Conservation (phyloP, 2,888 invertebrate species). For the Heterodera filipjevi region DNA sequence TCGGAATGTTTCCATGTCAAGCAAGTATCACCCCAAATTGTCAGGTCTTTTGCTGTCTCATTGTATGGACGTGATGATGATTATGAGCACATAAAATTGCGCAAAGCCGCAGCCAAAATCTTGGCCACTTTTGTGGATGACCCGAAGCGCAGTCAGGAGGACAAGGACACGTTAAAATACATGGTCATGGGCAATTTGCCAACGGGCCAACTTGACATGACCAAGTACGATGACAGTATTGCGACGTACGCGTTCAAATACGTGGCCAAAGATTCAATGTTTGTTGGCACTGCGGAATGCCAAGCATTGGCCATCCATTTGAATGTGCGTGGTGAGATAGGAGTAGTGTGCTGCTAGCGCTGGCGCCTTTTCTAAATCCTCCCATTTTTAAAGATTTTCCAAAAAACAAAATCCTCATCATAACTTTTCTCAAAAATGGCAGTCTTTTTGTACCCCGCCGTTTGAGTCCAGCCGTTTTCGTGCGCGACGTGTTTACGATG, state of each 20-base stretch:
- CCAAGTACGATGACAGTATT: not conserved
- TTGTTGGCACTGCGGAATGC: not conserved
- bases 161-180: not conserved
- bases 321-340: not conserved
- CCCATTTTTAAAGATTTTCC: no score
- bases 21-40: no score
- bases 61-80: not conserved
- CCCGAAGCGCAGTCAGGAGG: not conserved
- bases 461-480: no score
- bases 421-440: no score
- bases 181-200: not conserved
- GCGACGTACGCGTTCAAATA: not conserved
- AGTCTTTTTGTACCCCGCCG: no score
- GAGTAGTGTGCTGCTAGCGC: not conserved
- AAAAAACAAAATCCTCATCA: no score
- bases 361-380: no score
- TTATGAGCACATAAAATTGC: not conserved
- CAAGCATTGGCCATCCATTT: not conserved
- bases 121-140: not conserved
- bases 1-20: no score
- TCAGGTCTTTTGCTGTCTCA: not conserved
- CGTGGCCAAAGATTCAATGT: not conserved
- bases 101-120: not conserved
- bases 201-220: not conserved
- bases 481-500: no score